Evolutionary conservation across 23 tunicate genomes (phyloP), one percentile per base, ranked within the genome.

Genomic region (Trididemnum miniatum): DNA sequence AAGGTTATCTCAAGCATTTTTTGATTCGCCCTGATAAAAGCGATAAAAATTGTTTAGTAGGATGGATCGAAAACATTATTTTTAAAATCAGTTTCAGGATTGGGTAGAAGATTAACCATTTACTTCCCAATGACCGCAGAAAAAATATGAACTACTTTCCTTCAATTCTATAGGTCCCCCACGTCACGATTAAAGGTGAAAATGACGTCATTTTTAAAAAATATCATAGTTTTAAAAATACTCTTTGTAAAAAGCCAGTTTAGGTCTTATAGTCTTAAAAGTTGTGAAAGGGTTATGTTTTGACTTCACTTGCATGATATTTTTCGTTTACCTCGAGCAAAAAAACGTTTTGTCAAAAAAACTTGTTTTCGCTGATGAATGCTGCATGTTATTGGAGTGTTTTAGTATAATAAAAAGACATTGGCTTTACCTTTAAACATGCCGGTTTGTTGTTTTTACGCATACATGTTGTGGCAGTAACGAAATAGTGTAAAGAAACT

Each of bases 181-280:
- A 62, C 67, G n/a, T 62, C n/a, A 5, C 15, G 67, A n/a, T 62
- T n/a, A 62, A 62, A 62, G 26, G 29, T 62, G 25, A 62, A 62
- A 62, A 62, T 62, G 67, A 62, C n/a, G 67, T 62, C 67, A 62
- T 62, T 62, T 62, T 62, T 26, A n/a, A 62, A 62, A 62, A 62
- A 12, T 62, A 26, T n/a, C 29, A 62, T 62, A 18, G n/a, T n/a
- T 22, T 26, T 12, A 62, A 62, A 62, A 62, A 26, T 62, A 62
- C 67, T 62, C 25, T 12, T 62, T 26, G 67, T 62, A n/a, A 26
- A 62, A 12, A 62, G 54, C 54, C 15, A 9, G 9, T 44, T 44
- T 44, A 7, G 54, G 54, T 44, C 54, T n/a, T n/a, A n/a, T n/a
- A n/a, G n/a, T n/a, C n/a, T 44, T 44, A 44, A 62, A 62, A 62